Conservation (phyloP, 2,888 invertebrate genomes). For the Gisinianus flammeolus region DNA sequence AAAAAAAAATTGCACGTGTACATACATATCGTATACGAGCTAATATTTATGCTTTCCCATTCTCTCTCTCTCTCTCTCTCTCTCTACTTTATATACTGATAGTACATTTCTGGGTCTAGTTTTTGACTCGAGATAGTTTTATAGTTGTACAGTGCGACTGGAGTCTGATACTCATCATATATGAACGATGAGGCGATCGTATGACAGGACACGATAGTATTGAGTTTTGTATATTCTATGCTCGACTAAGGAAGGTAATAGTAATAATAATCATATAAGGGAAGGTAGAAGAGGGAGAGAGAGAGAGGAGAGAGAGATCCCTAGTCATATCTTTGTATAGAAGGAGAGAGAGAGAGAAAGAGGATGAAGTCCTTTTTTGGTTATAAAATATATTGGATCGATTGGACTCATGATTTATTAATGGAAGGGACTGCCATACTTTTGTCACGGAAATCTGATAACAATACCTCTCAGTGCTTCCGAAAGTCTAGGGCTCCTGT, state of each 20-base stretch:
- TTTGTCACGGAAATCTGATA: constrained; percentile 59
- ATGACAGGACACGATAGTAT: no score
- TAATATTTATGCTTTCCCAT: neutral
- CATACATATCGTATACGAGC: neutral
- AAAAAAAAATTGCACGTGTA: neutral
- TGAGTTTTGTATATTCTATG: no score
- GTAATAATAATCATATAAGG: no score
- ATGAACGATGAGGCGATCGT: no score
- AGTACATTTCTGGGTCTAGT: no score
- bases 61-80: neutral
- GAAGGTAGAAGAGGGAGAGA: neutral
- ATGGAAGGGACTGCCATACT: constrained; percentile 54
- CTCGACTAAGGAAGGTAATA: no score
- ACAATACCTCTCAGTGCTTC: constrained; percentile 52
- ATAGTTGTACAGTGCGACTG: no score
- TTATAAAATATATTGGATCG: constrained; percentile 51
- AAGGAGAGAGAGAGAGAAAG: neutral
- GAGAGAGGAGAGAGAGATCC: neutral
- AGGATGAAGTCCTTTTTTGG: constrained; percentile 24
- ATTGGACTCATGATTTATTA: constrained; percentile 59
- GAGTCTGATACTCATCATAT: no score
- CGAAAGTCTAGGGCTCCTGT: neutral
- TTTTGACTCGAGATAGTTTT: no score
- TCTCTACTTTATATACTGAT: neutral
- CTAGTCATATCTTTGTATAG: neutral